Evolutionary conservation across 2,888 invertebrate genomes (phyloP).

Genomic region (Callosobruchus maculatus): DNA sequence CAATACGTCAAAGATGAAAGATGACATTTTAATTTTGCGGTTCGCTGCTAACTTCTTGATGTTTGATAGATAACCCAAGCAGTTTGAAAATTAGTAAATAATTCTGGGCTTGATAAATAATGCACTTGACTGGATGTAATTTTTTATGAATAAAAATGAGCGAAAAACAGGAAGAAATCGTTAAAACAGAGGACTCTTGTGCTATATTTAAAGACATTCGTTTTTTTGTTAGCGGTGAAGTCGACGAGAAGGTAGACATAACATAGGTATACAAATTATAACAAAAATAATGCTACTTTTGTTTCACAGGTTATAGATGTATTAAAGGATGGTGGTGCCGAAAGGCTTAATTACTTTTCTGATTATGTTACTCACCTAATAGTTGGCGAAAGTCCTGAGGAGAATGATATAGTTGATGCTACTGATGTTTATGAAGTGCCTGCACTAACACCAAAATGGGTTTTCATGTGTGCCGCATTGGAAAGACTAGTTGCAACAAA

Average conservation of each 20-base stretch:
- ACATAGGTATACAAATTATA: not conserved
- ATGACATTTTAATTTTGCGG: too few species aligned
- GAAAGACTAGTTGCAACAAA: conserved; percentile 64
- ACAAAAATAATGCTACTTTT: not conserved
- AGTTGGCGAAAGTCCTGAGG: conserved; percentile 79
- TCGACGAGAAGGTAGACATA: conserved; percentile 64
- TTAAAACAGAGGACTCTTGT: conserved; percentile 37
- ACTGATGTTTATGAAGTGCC: conserved; percentile 92
- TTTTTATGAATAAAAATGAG: conserved; percentile 24
- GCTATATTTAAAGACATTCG: conserved; percentile 79
- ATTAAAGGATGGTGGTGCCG: conserved; percentile 83
- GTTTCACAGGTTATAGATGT: conserved; percentile 68
- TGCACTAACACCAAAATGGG: conserved; percentile 86
- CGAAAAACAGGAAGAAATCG: conserved; percentile 45
- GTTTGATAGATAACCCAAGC: not conserved
- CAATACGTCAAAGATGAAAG: too few species aligned
- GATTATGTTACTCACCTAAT: conserved; percentile 92
- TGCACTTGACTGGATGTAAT: not conserved
- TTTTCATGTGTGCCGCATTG: conserved; percentile 62
- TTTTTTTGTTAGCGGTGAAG: conserved; percentile 78
- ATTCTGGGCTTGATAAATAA: not conserved
- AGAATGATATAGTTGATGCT: conserved; percentile 84
- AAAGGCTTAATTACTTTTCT: conserved; percentile 81
- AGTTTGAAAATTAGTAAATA: not conserved
- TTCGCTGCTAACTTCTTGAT: too few species aligned